Base-by-base conservation (phyloP, 2,888 invertebrate genomes). In the Acronicta alni region DNA sequence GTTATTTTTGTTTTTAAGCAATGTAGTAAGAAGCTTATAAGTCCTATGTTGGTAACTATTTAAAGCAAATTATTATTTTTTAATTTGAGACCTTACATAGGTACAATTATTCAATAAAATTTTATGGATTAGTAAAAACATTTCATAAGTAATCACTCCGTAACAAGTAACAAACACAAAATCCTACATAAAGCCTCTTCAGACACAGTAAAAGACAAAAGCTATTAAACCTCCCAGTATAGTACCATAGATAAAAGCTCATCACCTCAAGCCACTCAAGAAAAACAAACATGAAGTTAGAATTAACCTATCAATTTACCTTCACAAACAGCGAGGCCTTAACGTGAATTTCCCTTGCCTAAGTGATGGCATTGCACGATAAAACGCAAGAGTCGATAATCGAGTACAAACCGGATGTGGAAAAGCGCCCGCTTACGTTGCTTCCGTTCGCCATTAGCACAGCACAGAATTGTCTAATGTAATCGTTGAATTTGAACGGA, bases 381-480 rank as follows among this genome's bases (percentile, higher is more conserved):
- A 79, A 70, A 70, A 55, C 37, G 62, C 61, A 66, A 64, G 63
- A 69, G 57, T 69, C 69, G 57, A 75, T 75, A 44, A 71, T 69
- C 69, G 68, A 68, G 72, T 51, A 49, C 67, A 46, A 45, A 23
- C 54, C 76, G 81, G 83, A 81, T 71, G 81, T 80, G 77, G 81
- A 72, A 78, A 82, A 82, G 79, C 75, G 77, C 77, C 47, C 83
- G 80, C 77, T 82, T 80, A 76, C 71, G 64, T 53, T 58, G 64
- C 70, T 72, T 81, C 81, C 81, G 82, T 47, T 58, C 55, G 62
- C 67, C 79, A 77, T 81, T 81, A 80, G 67, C 53, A 47, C 58
- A 48, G 58, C 46, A 57, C 56, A 53, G 62, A 67, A 65, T 60
- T 72, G 68, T 66, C 71, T 75, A 56, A 57, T 57, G 66, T 63